Conservation (phyloP, 2,888 invertebrate species). For the Amblyjoppa proteus region DNA sequence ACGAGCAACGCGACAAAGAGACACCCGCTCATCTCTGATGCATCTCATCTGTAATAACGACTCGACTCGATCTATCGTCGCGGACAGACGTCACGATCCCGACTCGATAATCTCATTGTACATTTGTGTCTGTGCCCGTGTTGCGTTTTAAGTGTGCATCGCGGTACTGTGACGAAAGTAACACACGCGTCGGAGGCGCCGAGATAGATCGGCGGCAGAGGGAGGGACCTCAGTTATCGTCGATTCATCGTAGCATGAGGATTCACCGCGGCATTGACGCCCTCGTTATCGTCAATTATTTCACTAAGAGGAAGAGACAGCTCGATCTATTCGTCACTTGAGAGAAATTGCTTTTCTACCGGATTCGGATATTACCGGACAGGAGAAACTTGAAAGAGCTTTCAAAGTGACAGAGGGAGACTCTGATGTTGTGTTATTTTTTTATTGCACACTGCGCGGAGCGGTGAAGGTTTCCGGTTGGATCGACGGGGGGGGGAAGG, state of each 20-base stretch:
- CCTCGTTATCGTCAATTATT: neutral
- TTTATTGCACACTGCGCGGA: slow-evolving; percentile 1
- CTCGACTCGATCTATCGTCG: neutral
- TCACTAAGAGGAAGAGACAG: neutral
- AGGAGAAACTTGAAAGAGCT: too few relatives aligned
- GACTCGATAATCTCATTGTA: neutral
- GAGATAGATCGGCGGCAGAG: slow-evolving; percentile 48
- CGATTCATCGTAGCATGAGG: slow-evolving; percentile 63
- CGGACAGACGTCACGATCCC: neutral
- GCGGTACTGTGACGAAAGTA: slow-evolving; percentile 25
- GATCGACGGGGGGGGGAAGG: neutral
- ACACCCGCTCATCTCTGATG: slow-evolving; percentile 27
- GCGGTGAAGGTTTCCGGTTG: slow-evolving; percentile 12
- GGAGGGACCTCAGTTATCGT: slow-evolving; percentile 62
- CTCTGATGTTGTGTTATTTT: neutral
- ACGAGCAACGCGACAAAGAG: slow-evolving; percentile 27
- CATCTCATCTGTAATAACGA: neutral
- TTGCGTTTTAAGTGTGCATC: neutral
- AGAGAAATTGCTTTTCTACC: neutral
- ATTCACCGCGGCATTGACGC: slow-evolving; percentile 30
- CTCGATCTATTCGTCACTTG: neutral
- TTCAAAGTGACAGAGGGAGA: slow-evolving; percentile 3
- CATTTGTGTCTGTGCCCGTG: neutral
- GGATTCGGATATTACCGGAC: neutral
- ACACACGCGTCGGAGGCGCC: neutral